Percentiles rank a stretch among this genome's conserved stretches.
Conservation (phyloP, 2,888 invertebrate species). For the Odontothrips loti region DNA sequence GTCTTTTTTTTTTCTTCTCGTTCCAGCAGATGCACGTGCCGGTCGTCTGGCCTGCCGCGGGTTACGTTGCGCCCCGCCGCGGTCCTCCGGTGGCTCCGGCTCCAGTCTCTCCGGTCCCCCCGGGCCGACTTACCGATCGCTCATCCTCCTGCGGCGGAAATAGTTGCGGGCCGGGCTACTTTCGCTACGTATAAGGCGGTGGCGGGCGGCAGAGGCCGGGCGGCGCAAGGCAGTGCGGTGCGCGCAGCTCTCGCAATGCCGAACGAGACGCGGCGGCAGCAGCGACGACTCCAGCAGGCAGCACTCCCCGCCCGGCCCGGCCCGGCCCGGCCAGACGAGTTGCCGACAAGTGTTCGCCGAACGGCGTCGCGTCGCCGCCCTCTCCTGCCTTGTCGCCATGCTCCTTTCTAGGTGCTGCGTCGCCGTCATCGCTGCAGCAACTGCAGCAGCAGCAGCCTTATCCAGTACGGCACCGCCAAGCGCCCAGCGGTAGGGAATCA, state of each 20-base stretch:
- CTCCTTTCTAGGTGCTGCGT: background rate
- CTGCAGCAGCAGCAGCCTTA: background rate
- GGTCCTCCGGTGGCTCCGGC: too few species aligned
- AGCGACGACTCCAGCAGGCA: background rate
- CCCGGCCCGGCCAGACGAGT: background rate
- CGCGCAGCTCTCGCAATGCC: background rate
- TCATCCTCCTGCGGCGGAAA: background rate
- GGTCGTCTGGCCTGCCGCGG: too few species aligned
- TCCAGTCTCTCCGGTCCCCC: too few species aligned
- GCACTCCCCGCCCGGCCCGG: background rate
- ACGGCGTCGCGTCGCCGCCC: background rate
- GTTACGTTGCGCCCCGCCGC: too few species aligned
- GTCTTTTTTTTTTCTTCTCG: too few species aligned
- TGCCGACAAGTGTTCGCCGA: background rate
- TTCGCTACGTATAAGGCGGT: slow-evolving; percentile 18
- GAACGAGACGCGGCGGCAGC: too few species aligned
- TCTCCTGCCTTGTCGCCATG: background rate
- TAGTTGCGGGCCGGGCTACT: background rate
- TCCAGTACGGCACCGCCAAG: background rate
- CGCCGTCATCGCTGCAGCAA: background rate
- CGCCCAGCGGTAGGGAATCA: too few species aligned
- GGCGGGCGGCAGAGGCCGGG: background rate
- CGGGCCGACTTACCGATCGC: background rate
- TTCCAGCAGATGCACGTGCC: too few species aligned
- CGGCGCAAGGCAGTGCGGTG: background rate